A percentile compares a stretch with the other conserved stretches of the same genome.
Conservation (phyloP, 2,888 invertebrate species). For the Malacosoma neustria region DNA sequence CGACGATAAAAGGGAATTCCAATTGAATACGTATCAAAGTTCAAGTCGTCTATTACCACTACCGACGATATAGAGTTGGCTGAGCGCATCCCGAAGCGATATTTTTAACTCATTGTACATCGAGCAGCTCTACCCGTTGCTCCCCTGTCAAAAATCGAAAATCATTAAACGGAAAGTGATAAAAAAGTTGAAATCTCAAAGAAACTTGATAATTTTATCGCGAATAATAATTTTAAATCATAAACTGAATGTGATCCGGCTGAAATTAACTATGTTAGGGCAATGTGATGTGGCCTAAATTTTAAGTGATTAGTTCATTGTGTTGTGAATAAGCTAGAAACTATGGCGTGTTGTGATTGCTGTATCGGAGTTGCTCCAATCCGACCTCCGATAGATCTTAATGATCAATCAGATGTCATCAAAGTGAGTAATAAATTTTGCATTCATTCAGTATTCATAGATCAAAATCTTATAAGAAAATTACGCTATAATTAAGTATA, state of each 20-base stretch:
- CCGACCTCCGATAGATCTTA: conserved; percentile 84
- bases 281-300: conserved; percentile 38
- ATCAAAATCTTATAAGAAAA: neutral
- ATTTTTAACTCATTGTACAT: conserved; percentile 73
- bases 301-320: conserved; percentile 37
- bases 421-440: conserved; percentile 76
- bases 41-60: conserved; percentile 56
- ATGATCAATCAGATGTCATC: conserved; percentile 81
- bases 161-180: conserved; percentile 59
- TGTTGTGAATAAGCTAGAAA: conserved; percentile 34
- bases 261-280: conserved; percentile 37
- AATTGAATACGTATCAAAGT: conserved; percentile 48
- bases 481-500: neutral
- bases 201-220: conserved; percentile 20
- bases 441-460: conserved; percentile 4
- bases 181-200: conserved; percentile 30
- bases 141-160: conserved; percentile 53
- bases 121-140: conserved; percentile 58
- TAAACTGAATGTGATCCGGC: conserved; percentile 17
- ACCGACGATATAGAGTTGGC: conserved; percentile 58
- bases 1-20: conserved; percentile 25
- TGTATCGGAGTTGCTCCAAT: conserved; percentile 81
- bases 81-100: conserved; percentile 70
- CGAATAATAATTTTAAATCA: conserved; percentile 17
- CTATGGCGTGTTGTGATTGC: conserved; percentile 79